phyloP scores from a whole-genome alignment of 2,113 vertebrate species.

The Gopherus flavomarginatus region DNA sequence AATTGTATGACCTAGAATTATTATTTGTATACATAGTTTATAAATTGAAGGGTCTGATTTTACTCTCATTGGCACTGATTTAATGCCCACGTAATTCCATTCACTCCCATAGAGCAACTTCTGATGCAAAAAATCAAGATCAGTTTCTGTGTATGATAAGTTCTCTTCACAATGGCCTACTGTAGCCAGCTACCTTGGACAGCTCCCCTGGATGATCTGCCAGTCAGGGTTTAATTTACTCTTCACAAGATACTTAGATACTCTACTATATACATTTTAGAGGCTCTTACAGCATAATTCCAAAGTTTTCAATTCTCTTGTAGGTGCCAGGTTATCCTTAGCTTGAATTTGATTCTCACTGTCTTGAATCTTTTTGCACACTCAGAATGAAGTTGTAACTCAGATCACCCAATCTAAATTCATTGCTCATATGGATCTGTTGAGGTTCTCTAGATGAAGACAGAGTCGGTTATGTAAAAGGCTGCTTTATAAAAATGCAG shows the following conservation, averaged over 20 bases:
- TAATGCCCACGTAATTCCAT: neutral
- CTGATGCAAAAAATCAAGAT: neutral
- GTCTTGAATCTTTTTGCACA: neutral
- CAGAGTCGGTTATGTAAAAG: neutral
- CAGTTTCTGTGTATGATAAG: neutral
- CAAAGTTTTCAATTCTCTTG: neutral
- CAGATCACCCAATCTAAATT: neutral
- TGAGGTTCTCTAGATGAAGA: neutral
- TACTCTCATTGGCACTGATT: neutral
- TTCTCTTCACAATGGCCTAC: neutral
- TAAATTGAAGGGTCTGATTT: neutral
- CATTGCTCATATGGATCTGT: neutral
- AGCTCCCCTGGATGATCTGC: neutral
- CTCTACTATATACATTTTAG: neutral
- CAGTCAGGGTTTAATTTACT: neutral
- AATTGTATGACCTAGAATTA: conserved; percentile 1
- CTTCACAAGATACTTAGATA: neutral
- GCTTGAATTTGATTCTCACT: neutral
- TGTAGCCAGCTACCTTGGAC: conserved; percentile 2
- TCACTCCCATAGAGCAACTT: neutral
- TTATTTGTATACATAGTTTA: neutral
- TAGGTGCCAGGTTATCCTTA: neutral
- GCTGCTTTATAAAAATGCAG: neutral
- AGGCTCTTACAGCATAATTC: neutral
- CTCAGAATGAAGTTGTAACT: neutral